Evolutionary conservation across 2,888 invertebrate species (phyloP), one percentile per base, ranked within the genome.

Genomic region (Nineta flava): DNA sequence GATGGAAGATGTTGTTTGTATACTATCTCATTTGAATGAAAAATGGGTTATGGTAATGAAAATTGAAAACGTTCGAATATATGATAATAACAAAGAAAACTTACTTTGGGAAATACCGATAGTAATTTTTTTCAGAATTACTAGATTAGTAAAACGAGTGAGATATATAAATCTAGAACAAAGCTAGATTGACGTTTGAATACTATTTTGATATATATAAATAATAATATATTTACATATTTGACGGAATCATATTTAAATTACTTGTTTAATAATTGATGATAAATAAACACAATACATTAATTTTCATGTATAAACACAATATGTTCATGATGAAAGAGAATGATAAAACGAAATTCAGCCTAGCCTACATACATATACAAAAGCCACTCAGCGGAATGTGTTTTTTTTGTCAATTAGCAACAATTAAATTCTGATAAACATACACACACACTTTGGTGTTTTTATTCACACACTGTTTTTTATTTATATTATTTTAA

Each of bases 351-450:
- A 44, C 44, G 26, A 44, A 21, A 44, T 44, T 21, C 26, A 44
- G 19, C 44, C 44, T 44, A 44, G 44, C 26, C 44, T 44, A 44
- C 44, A 44, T 44, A 44, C 38, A 38, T 38, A 38, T 38, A 38
- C 38, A 38, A 38, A 38, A 38, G 38, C 38, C 38, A 38, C 38
- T 38, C 26, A 26, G 38, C n/a, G 38, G 38, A 38, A 38, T 38
- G n/a, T n/a, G 15, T 38, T 13, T 38, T 35, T n/a, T 38, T 38
- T 38, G n/a, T 38, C 15, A 38, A 38, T 38, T 38, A 38, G 38
- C 38, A 38, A 38, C 38, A 13, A 38, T 38, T 38, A 15, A 13
- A 38, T 38, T 38, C 38, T 38, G 3, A 38, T 38, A 38, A 38
- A 38, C 38, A 38, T 15, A 26, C 26, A 26, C 15, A 38, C 38